Base-by-base conservation (phyloP, 2,888 invertebrate species). In the Drosophila buzzatii region DNA sequence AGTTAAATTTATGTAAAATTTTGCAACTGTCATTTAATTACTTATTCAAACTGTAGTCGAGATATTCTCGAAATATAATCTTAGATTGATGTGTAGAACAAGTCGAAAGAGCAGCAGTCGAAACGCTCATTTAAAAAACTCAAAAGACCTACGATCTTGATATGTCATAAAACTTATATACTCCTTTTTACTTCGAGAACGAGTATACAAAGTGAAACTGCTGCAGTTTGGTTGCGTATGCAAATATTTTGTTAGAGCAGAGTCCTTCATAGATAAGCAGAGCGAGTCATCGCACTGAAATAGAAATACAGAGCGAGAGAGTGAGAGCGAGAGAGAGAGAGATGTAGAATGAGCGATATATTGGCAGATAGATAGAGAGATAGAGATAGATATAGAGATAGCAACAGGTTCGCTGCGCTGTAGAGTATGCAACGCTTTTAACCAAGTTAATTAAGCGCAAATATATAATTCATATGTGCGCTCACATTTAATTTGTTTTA, bases 371-470 rank as follows among this genome's bases (percentile, higher is more conserved):
- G 16, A 42, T 18, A 42, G 20, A 31, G 23, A 51, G 18, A 42
- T 18, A 42, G 42, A n/a, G 7, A 16, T 16, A 37, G 16, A 31
- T 4, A 42, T 18, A 41, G 16, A 23, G n/a, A 55, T 16, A 51
- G 33, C 12, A 18, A 18, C 7, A 35, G 18, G 18, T 18, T 27
- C 2, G 3, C 9, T n/a, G 45, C 76, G 76, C 81, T 66, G 3
- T 53, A 69, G 65, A 76, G 81, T 79, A 79, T 79, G 81, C 79
- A 80, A 74, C 18, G 33, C 31, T 58, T 76, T 76, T 49, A 16
- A 16, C 39, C 44, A 47, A n/a, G 33, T 47, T 61, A 58, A 70
- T 65, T 45, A 59, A 9, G 55, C 39, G 42, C n/a, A 27, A 12
- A 37, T 6, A 49, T 49, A 37, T 49, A 59, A 59, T 59, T 18